Evolutionary conservation across 2,797 vertebrate genomes (phyloP).

Genomic region (Hemitrygon akajei): DNA sequence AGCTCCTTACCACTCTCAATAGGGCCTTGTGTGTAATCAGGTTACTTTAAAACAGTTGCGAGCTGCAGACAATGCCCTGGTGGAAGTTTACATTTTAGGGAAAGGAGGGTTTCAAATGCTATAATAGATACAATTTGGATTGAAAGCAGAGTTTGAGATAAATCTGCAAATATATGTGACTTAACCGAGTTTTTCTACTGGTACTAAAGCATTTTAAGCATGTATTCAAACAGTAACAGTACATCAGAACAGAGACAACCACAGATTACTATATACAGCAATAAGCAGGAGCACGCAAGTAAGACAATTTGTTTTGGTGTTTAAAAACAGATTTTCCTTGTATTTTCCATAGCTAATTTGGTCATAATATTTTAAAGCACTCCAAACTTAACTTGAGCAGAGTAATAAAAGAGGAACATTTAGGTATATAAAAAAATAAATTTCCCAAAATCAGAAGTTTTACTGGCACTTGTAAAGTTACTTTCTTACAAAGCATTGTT

Average conservation of each 20-base stretch:
- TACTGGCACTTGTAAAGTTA: constrained; percentile 6
- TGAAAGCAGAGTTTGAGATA: background rate
- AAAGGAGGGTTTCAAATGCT: background rate
- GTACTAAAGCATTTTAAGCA: constrained; percentile 18
- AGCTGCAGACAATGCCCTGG: background rate
- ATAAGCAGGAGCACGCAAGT: constrained; percentile 23
- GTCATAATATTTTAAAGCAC: constrained; percentile 20
- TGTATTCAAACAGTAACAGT: constrained; percentile 1
- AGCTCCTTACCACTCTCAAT: no score
- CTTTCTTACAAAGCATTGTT: constrained; percentile 15
- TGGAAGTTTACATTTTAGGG: background rate
- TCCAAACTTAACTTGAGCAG: constrained; percentile 14
- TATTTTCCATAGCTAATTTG: constrained; percentile 15
- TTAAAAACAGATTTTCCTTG: constrained; percentile 5
- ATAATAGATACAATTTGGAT: background rate
- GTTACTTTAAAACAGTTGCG: background rate
- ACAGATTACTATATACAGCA: constrained; percentile 19
- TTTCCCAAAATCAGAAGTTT: constrained; percentile 29
- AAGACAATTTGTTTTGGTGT: background rate
- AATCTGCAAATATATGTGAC: constrained; percentile 14
- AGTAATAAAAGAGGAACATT: constrained; percentile 23
- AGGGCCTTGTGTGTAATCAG: background rate
- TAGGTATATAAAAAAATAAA: constrained; percentile 15
- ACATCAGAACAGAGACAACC: background rate
- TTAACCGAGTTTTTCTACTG: background rate